Conservation (phyloP, 1,140 invertebrate species). For the Homalodisca vitripennis region DNA sequence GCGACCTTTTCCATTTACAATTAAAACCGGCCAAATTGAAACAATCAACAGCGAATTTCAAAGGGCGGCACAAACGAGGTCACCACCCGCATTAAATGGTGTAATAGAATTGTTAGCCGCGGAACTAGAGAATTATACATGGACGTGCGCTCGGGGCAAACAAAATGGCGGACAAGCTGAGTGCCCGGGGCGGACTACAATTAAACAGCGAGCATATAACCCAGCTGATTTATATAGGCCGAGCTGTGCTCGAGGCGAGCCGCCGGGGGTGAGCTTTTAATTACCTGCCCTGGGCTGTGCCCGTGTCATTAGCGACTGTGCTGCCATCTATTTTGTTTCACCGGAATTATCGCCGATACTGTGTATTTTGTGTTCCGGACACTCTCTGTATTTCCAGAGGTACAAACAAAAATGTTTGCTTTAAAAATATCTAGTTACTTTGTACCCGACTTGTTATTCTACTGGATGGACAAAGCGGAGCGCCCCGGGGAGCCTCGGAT, state of each 20-base stretch:
- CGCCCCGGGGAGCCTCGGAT: too few relatives aligned
- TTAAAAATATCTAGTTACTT: neutral
- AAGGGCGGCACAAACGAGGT: neutral
- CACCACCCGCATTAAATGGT: neutral
- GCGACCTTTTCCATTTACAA: too few relatives aligned
- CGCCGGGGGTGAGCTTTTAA: neutral
- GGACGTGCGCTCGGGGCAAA: neutral
- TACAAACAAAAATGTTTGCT: neutral
- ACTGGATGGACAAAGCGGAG: too few relatives aligned
- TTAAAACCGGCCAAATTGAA: neutral
- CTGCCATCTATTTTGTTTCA: neutral
- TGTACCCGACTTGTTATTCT: neutral
- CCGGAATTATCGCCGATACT: neutral
- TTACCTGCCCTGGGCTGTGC: neutral
- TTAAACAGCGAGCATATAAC: neutral
- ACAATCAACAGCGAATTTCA: neutral
- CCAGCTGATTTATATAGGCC: neutral
- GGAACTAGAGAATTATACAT: neutral
- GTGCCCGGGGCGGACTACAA: neutral
- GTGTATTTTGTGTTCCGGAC: neutral
- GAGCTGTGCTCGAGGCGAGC: neutral
- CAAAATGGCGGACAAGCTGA: neutral
- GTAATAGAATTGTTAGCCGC: neutral
- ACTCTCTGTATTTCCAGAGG: too few relatives aligned
- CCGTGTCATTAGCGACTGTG: neutral